Evolutionary conservation across 2,113 vertebrate species (phyloP), one percentile per base, ranked within the genome.

Genomic region (Neogobius melanostomus): DNA sequence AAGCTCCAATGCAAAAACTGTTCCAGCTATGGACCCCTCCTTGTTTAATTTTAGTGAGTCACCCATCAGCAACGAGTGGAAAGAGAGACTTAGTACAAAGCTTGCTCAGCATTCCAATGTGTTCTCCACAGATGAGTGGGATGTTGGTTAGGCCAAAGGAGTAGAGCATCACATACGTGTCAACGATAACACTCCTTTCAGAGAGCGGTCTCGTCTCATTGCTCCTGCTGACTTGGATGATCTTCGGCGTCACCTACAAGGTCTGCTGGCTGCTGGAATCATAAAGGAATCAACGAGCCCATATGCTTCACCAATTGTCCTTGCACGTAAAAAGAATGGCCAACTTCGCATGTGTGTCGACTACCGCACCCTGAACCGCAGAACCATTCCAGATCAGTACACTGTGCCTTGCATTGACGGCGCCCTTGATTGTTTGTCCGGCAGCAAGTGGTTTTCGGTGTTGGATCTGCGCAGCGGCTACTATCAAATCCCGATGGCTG

Each of bases 41-140:
- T 5, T 28, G 54, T 46, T 77, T 15, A 48, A 79, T 16, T 79
- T 82, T 49, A 69, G 74, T 2, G 52, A 80, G 6, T 75, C 76
- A 1, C 74, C 83, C 14, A 64, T 75, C 1, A 48, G 61, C 7
- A 12, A 36, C 11, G 56, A 68, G 3, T 82, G 70, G 73, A 82
- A 82, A 60, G 48, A 46, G 7, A 46, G 77, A 65, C 50, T 85
- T 4, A 14, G 10, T 1, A 17, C 46, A 7, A 77, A 75, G 28
- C 9, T 72, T 12, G 49, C 49, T 28, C 1, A 68, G 7, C 49
- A 54, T 12, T 6, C 8, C 11, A 46, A 60, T 17, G 79, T 72
- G 15, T 84, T 84, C 53, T 81, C 64, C 1, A 6, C 77, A 0
- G 43, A 75, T 28, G 76, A 82, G 14, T 74, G 73, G 65, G 76